phyloP scores from a whole-genome alignment of 2,113 vertebrate species.

The Diadophis punctatus region DNA sequence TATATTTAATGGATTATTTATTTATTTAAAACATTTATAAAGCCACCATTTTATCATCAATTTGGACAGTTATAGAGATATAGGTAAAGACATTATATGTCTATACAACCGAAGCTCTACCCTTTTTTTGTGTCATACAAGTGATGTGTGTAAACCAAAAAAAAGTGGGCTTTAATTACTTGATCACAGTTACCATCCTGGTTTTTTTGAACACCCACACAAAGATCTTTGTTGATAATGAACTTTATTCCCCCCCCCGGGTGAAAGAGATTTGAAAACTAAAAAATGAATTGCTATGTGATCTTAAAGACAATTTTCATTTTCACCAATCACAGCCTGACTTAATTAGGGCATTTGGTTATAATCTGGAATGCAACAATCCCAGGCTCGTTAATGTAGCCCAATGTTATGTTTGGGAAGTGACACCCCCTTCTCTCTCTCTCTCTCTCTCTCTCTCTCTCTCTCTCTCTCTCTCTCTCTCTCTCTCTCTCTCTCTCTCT shows the following conservation, averaged over 20 bases:
- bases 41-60: too few relatives aligned
- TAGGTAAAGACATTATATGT: neutral
- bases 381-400: too few relatives aligned
- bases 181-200: neutral
- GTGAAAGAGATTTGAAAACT: neutral
- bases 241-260: neutral
- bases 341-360: neutral
- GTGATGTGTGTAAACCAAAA: neutral
- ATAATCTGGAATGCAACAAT: neutral
- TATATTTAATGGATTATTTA: too few relatives aligned
- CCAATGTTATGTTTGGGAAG: too few relatives aligned
- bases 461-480: too few relatives aligned
- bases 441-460: too few relatives aligned
- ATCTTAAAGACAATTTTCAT: neutral
- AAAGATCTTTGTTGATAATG: neutral
- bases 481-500: too few relatives aligned
- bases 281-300: neutral
- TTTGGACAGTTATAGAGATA: too few relatives aligned
- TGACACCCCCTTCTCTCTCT: too few relatives aligned
- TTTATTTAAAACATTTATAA: too few relatives aligned
- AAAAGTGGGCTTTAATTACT: neutral
- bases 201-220: neutral
- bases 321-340: neutral
- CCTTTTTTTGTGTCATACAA: neutral
- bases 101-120: neutral